Evolutionary conservation across 2,888 invertebrate species (phyloP), one percentile per base, ranked within the genome.

Genomic region (Synanthedon tipuliformis): DNA sequence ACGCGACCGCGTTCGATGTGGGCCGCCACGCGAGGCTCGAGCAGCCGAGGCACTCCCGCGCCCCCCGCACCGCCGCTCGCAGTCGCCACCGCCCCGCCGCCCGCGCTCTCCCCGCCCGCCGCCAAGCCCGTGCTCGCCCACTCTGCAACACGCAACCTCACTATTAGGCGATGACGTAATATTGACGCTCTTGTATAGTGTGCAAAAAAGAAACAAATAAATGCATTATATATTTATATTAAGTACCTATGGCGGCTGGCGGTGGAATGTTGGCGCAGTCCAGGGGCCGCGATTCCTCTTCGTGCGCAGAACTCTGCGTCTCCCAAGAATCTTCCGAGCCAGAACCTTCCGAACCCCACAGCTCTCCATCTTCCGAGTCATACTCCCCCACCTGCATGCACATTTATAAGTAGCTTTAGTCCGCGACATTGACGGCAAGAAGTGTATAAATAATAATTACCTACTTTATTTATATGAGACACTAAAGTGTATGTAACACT

Each of bases 301-400:
- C 84, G 68, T 80, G 86, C 52, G 75, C 86, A n/a, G 89, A 90
- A 60, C 90, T 90, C 80, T 95, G 94, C 0, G 95, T 95, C 81
- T 95, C 94, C 95, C 95, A 95, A 1, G 95, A 95, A 71, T 92
- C 92, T 50, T 93, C 92, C 0, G 88, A 88, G 0, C 89, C 92
- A 0, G 91, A 92, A 0, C 89, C 91, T 34, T 93, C 93, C 1
- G 91, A 90, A 51, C 86, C 89, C 91, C 92, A 93, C 41, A 93
- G 85, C 69, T 92, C 93, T 40, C 92, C 92, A 57, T 94, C 93
- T 54, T 93, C 93, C 0, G 92, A 91, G 68, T 94, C 94, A 63
- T 92, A 92, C 73, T 94, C 90, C 55, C 92, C 90, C 57, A 92
- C 91, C 88, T 88, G 54, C 34, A 34, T 10, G 34, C 34, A 34